Evolutionary conservation across 1,140 invertebrate genomes (phyloP).

Genomic region (Heliconius himera): DNA sequence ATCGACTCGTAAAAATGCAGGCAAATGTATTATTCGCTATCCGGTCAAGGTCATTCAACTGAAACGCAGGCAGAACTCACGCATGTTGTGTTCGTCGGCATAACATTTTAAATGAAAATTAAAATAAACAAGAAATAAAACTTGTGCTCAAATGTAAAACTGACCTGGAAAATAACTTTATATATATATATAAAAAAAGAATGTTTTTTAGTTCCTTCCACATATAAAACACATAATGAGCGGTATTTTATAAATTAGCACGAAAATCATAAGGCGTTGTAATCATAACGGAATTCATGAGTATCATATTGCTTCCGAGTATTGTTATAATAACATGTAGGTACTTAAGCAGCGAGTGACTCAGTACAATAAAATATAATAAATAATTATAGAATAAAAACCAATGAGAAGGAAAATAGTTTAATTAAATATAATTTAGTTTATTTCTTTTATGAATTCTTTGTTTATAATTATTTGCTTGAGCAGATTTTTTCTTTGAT

Average conservation of each 20-base stretch:
- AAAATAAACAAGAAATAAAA: not conserved
- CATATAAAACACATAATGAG: slow-evolving; percentile 13
- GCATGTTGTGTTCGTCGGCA: not conserved
- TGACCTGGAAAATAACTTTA: not conserved
- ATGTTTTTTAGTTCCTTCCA: not conserved
- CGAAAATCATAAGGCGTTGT: slow-evolving; percentile 8
- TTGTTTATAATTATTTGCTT: not conserved
- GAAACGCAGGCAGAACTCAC: slow-evolving; percentile 16
- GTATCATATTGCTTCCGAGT: slow-evolving; percentile 8
- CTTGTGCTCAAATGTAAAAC: not conserved
- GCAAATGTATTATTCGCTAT: slow-evolving; percentile 49
- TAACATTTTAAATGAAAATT: not conserved
- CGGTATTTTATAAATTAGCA: slow-evolving; percentile 13
- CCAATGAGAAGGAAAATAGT: not conserved
- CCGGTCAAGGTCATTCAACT: slow-evolving; percentile 54
- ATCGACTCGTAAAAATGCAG: slow-evolving; percentile 51
- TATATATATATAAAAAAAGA: too few relatives aligned
- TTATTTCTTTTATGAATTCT: not conserved
- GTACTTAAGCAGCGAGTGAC: not conserved
- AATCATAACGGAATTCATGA: not conserved
- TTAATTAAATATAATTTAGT: not conserved
- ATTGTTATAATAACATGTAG: not conserved
- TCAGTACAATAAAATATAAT: not conserved
- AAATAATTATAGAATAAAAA: not conserved
- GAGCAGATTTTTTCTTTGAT: not conserved